These are phyloP conservation scores for Poecilia wingei DNA, from an alignment of 2,797 vertebrate genomes.

Conservation along the genomic window DNA sequence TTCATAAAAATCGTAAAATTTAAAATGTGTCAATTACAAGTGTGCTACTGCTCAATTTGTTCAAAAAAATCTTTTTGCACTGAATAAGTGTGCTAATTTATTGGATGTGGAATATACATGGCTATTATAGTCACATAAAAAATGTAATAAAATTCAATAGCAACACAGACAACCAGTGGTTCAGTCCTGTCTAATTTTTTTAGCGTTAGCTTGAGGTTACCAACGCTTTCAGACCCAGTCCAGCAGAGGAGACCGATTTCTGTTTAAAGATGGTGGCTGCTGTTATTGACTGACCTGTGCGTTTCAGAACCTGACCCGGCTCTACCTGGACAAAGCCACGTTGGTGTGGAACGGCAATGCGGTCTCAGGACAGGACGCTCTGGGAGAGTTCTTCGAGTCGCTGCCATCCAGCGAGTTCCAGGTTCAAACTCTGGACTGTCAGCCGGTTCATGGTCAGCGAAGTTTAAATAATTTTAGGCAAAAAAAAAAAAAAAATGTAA, in stretches of 20 bases:
- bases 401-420: constrained; percentile 96
- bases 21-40: neutral
- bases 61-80: neutral
- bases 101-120: neutral
- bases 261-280: neutral
- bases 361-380: constrained; percentile 88
- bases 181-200: neutral
- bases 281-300: neutral
- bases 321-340: constrained; percentile 94
- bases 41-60: neutral
- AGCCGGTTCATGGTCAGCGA: constrained; percentile 91
- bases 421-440: constrained; percentile 92
- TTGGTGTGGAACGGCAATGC: constrained; percentile 97
- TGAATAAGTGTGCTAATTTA: neutral
- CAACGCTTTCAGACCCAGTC: neutral
- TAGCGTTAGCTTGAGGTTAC: neutral
- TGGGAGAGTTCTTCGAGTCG: constrained; percentile 94
- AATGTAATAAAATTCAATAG: neutral
- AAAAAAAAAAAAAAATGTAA: too few relatives aligned
- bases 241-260: neutral
- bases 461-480: neutral
- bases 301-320: constrained; percentile 87
- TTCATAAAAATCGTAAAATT: neutral
- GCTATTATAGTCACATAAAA: neutral
- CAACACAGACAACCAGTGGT: neutral